Base-by-base conservation (phyloP, 2,888 invertebrate genomes). In the Lithophane semibrunnea region DNA sequence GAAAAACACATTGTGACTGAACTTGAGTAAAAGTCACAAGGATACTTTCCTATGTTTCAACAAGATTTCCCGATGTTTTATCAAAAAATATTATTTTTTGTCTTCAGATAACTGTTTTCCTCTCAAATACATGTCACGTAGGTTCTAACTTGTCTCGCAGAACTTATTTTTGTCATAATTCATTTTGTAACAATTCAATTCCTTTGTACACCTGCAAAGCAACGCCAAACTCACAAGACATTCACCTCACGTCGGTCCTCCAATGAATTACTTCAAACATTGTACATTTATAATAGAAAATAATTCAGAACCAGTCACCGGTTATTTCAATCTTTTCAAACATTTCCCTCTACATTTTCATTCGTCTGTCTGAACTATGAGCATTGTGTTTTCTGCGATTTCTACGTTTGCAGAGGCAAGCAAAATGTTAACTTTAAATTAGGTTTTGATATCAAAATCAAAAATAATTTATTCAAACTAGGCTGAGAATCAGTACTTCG, bases 241-340 rank as follows among this genome's bases (percentile, higher is more conserved):
- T 82, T 85, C 74, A 12, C 44, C 61, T 75, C 80, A 82, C 77
- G 75, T 85, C 61, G 64, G 42, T 56, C 49, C 74, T 75, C 66
- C 66, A 75, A 82, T 79, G 83, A 88, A 86, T 86, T 88, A 88
- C 82, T 78, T 75, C 72, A 54, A 80, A 82, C 69, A 87, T 78
- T 80, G 69, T 85, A 77, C 69, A 75, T 65, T 76, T 2, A 37
- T 37, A 37, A 37, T 68, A 73, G 67, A 44, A 79, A 86, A 82
- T 80, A 80, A 79, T 77, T 77, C 61, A 21, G 58, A 64, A 69
- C 52, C 71, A 70, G 74, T 56, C 47, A 49, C 63, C 42, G 42
- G 66, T 73, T 75, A 79, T 76, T 75, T 81, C 68, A 60, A 77
- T 77, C 77, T 77, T 80, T 69, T 76, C 65, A 69, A 56, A 64